These are phyloP conservation scores for Agrilus cyanescens DNA, from an alignment of 2,888 invertebrate genomes.

Conservation along the genomic window DNA sequence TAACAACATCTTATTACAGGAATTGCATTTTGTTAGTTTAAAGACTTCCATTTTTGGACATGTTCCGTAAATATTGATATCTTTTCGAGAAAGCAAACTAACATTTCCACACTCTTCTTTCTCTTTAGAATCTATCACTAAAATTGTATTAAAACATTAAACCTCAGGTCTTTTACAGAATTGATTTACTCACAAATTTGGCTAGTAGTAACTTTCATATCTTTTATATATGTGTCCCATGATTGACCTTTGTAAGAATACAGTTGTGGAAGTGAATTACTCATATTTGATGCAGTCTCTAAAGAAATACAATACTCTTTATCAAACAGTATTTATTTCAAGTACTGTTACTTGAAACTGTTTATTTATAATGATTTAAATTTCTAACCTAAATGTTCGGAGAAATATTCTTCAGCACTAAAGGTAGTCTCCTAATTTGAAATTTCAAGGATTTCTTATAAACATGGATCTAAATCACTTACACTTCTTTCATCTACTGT, in stretches of 20 bases:
- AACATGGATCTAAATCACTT: too few relatives aligned
- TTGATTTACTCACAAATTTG: not conserved
- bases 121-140: constrained; percentile 5
- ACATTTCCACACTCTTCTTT: constrained; percentile 8
- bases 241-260: not conserved
- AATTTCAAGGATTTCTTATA: too few relatives aligned
- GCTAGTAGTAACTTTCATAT: not conserved
- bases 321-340: too few relatives aligned
- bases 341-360: too few relatives aligned
- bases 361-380: too few relatives aligned
- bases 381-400: too few relatives aligned
- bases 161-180: not conserved
- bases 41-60: constrained; percentile 31
- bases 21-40: constrained; percentile 28
- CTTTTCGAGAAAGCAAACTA: constrained; percentile 26
- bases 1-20: constrained; percentile 27
- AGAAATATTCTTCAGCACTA: too few relatives aligned
- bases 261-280: not conserved
- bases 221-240: not conserved
- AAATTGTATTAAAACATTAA: not conserved
- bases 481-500: too few relatives aligned
- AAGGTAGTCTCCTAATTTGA: too few relatives aligned
- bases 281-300: too few relatives aligned
- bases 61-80: constrained; percentile 28
- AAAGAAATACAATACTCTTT: too few relatives aligned